phyloP scores from a whole-genome alignment of 2,888 invertebrate species.

The Tethea ocularis region DNA sequence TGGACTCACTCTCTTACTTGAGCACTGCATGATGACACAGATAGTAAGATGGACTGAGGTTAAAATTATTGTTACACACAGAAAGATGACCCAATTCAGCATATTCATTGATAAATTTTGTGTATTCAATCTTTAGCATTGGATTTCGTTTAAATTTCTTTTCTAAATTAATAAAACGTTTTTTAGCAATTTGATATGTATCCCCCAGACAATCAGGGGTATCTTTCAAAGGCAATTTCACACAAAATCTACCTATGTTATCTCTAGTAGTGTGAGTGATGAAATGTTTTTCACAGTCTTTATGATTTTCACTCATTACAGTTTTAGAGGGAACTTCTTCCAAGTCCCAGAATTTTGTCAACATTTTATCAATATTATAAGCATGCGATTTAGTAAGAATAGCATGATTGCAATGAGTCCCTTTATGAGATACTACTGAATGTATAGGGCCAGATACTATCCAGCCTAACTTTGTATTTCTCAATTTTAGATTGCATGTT shows the following conservation, averaged over 20 bases:
- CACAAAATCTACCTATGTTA: constrained; percentile 24
- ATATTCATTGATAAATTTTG: constrained; percentile 29
- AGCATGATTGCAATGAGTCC: constrained; percentile 14
- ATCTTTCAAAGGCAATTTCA: constrained; percentile 12
- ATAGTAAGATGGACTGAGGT: constrained; percentile 30
- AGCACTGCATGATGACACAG: constrained; percentile 54
- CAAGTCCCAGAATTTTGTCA: constrained; percentile 30
- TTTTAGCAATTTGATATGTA: constrained; percentile 26
- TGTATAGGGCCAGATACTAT: constrained; percentile 31
- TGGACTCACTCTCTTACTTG: constrained; percentile 31
- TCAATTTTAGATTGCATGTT: constrained; percentile 20
- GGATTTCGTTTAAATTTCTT: constrained; percentile 14
- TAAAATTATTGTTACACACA: background rate
- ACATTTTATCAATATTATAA: constrained; percentile 14
- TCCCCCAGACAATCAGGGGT: constrained; percentile 22
- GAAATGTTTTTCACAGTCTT: constrained; percentile 30
- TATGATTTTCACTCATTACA: constrained; percentile 18
- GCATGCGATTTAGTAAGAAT: background rate
- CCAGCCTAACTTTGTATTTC: constrained; percentile 32
- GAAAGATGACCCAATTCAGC: constrained; percentile 25
- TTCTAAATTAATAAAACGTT: constrained; percentile 25
- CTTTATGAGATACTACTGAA: constrained; percentile 2
- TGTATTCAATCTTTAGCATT: constrained; percentile 19
- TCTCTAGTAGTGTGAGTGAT: constrained; percentile 16
- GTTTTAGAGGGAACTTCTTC: constrained; percentile 25